Base-by-base conservation (phyloP, 2,888 invertebrate species). In the Heliconius sara region DNA sequence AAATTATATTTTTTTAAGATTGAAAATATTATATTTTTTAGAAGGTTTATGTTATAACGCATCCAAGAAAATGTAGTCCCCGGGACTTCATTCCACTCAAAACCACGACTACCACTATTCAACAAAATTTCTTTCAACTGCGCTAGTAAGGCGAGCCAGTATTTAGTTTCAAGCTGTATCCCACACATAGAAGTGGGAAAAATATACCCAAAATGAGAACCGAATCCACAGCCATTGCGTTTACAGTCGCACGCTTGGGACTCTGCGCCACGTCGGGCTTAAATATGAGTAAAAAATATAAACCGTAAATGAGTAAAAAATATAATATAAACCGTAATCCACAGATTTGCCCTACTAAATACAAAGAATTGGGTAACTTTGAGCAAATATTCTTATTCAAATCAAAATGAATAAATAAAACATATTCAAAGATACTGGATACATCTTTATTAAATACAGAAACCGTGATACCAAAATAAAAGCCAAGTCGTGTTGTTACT, bases 391-490 rank as follows among this genome's bases (percentile, higher is more conserved):
- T 30, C 27, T 7, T 19, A 34, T 19, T 30, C 39, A 68, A 39
- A 68, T 7, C 34, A n/a, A 68, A 25, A n/a, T n/a, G 12, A 39
- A 81, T 72, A 79, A 81, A 76, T 75, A 76, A 71, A 77, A 77
- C 39, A 73, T 57, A n/a, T 52, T 27, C 57, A 30, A 74, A 16
- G 43, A 52, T 73, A 76, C 39, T 86, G 91, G 91, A 92, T 92
- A 93, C 92, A 93, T 92, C 92, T 93, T 93, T 93, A 92, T 91
- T 93, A 76, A 72, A 82, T 81, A 84, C 75, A 83, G 77, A 85
- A 85, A 87, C 85, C 83, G 84, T 84, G 82, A 83, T 75, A 79
- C 85, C 87, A 80, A 87, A 91, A 91, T 89, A 85, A 91, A 92
- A 91, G 91, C 92, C 91, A 84, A 43, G 87, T 91, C 90, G 85